Evolutionary conservation across 1,140 invertebrate species (phyloP).

Genomic region (Agraylea sexmaculata): DNA sequence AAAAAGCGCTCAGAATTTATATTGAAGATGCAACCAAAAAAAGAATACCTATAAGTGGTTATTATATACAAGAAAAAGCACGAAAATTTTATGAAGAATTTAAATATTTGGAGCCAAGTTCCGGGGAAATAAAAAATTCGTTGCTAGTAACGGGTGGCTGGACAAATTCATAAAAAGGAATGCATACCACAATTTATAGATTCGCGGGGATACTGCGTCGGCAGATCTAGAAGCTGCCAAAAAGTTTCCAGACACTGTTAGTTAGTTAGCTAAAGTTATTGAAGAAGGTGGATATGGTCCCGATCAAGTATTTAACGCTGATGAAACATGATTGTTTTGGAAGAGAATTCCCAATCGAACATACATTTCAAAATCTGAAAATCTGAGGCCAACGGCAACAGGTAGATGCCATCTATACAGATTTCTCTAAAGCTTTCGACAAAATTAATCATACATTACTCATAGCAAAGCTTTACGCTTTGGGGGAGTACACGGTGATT

Average conservation of each 20-base stretch:
- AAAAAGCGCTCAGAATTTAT: constrained; percentile 8
- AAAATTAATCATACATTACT: too few species aligned
- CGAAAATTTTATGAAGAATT: constrained; percentile 11
- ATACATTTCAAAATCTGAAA: constrained; percentile 22
- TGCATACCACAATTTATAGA: constrained; percentile 25
- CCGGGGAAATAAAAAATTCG: constrained; percentile 18
- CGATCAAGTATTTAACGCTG: constrained; percentile 31
- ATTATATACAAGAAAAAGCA: constrained; percentile 12
- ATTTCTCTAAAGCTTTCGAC: too few species aligned
- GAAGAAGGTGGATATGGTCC: constrained; percentile 17
- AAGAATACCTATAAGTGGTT: constrained; percentile 11
- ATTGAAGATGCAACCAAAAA: constrained; percentile 9
- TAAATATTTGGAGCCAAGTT: not conserved
- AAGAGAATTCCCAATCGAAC: constrained; percentile 27
- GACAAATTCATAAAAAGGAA: constrained; percentile 26
- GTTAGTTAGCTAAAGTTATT: constrained; percentile 21
- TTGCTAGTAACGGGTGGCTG: constrained; percentile 29
- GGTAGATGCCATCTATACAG: too few species aligned
- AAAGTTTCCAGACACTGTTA: constrained; percentile 13
- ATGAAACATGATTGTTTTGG: constrained; percentile 32
- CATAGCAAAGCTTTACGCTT: too few species aligned
- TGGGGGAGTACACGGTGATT: too few species aligned
- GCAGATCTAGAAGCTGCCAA: constrained; percentile 20
- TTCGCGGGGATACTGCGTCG: constrained; percentile 26
- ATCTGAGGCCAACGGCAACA: too few species aligned